These are phyloP conservation scores for Cavia porcellus DNA, from an alignment of 2,113 vertebrate genomes.

Conservation along the genomic window DNA sequence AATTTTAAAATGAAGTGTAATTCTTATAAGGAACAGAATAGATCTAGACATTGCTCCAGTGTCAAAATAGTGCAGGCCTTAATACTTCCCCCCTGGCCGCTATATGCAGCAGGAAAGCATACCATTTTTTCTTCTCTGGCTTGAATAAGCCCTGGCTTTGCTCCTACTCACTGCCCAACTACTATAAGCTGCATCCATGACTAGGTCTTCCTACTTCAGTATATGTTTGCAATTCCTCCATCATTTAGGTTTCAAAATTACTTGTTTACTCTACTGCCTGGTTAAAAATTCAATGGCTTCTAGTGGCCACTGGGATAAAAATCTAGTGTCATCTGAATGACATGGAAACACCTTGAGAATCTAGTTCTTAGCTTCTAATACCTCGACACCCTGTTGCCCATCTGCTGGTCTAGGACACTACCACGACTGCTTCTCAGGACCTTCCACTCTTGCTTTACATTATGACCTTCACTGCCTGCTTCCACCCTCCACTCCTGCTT, in stretches of 20 bases:
- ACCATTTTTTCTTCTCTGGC: neutral
- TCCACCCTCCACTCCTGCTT: neutral
- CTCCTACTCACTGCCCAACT: neutral
- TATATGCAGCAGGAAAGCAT: neutral
- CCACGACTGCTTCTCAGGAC: neutral
- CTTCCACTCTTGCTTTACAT: neutral
- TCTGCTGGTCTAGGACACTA: neutral
- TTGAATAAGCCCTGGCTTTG: neutral
- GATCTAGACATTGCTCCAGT: neutral
- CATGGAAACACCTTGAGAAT: neutral
- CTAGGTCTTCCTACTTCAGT: neutral
- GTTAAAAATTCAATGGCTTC: constrained; percentile 20
- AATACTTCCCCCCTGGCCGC: neutral
- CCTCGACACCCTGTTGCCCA: neutral
- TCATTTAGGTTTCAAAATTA: neutral
- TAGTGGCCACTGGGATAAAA: neutral
- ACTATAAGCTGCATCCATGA: neutral
- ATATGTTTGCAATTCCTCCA: neutral
- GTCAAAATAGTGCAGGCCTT: neutral
- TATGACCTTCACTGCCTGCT: neutral
- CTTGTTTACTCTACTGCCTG: neutral
- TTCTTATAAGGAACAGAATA: constrained; percentile 54
- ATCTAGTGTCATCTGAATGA: neutral
- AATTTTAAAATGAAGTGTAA: constrained; percentile 69
- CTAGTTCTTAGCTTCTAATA: neutral